Percentiles rank a stretch among this genome's conserved stretches.
These are phyloP conservation scores for Stercorarius parasiticus DNA, from an alignment of 2,113 vertebrate genomes.

Conservation along the genomic window DNA sequence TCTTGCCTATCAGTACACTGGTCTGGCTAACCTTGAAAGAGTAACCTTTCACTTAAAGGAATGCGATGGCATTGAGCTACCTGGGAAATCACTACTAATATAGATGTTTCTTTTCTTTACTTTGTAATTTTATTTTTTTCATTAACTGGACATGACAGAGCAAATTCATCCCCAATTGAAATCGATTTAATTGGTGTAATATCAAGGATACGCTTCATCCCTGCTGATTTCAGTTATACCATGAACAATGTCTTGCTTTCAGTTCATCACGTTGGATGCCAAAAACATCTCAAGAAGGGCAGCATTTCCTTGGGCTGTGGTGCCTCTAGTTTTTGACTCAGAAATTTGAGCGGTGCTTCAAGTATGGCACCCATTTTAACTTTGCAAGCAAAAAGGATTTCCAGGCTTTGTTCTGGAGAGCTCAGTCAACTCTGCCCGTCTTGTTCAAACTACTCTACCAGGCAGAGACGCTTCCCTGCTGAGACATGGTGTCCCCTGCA, in stretches of 20 bases:
- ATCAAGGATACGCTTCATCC: background rate
- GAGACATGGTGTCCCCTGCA: background rate
- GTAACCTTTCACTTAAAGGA: background rate
- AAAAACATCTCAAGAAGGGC: background rate
- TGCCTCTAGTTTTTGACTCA: background rate
- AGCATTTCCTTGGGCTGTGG: background rate
- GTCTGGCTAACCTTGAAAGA: constrained; percentile 30
- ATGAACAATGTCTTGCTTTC: background rate
- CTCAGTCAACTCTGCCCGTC: background rate
- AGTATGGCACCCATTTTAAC: background rate
- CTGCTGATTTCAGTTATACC: background rate
- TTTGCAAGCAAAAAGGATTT: background rate
- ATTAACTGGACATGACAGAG: background rate
- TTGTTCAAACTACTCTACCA: background rate
- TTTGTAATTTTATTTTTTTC: background rate
- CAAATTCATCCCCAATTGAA: background rate
- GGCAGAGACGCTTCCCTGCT: background rate
- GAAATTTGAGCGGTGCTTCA: background rate
- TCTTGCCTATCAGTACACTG: background rate
- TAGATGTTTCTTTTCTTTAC: background rate
- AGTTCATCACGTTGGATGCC: background rate
- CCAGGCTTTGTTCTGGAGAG: background rate
- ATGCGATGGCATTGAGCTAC: background rate
- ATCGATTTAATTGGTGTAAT: background rate
- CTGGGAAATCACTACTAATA: background rate